These are phyloP conservation scores for Nesogale talazaci DNA, from an alignment of 2,113 vertebrate genomes.

Conservation along the genomic window DNA sequence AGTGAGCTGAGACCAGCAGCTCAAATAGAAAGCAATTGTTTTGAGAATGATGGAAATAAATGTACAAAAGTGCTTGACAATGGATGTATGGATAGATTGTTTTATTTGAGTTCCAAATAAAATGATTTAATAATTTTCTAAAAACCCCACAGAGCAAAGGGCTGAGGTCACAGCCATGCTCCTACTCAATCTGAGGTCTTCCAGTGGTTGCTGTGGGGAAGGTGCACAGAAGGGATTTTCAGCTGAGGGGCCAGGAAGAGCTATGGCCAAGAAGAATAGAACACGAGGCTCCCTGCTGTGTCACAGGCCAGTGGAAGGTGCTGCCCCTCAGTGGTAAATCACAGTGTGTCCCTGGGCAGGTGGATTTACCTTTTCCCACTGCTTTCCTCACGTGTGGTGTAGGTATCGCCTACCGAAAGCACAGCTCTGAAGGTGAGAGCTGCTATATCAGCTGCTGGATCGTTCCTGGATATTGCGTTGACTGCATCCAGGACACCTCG, in stretches of 20 bases:
- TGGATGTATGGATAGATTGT: too few relatives aligned
- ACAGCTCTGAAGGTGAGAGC: not conserved
- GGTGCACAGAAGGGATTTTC: conserved; percentile 5
- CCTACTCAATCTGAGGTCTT: not conserved
- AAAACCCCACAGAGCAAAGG: too few relatives aligned
- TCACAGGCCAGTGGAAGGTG: not conserved
- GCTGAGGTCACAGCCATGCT: not conserved
- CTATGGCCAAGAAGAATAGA: not conserved
- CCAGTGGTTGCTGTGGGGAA: not conserved
- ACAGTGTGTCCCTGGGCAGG: not conserved
- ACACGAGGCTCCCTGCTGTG: not conserved
- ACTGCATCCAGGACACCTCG: not conserved
- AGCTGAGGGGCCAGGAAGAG: not conserved
- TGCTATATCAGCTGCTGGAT: not conserved
- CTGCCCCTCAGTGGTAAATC: too few relatives aligned
- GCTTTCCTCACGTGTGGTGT: not conserved
- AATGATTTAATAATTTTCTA: too few relatives aligned
- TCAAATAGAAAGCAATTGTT: too few relatives aligned
- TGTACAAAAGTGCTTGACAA: too few relatives aligned
- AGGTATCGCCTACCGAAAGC: not conserved
- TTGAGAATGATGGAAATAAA: too few relatives aligned
- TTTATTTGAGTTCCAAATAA: too few relatives aligned
- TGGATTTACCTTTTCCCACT: not conserved
- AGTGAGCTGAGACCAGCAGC: too few relatives aligned
- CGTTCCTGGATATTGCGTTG: not conserved